Evolutionary conservation across 2,113 vertebrate species (phyloP).

Genomic region (Clarias macrocephalus): DNA sequence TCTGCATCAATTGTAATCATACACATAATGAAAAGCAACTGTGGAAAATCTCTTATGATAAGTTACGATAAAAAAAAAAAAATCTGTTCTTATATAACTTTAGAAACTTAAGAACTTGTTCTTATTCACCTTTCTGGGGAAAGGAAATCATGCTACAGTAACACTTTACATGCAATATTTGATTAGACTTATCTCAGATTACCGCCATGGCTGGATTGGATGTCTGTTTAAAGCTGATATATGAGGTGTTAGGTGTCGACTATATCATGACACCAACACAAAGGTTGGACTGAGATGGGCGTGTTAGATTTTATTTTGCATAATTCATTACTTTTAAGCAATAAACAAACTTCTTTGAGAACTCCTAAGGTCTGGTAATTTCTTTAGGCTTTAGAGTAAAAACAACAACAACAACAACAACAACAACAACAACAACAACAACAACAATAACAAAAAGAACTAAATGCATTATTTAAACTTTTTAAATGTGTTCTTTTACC

Average conservation of each 20-base stretch:
- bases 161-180: not conserved
- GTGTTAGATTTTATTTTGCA: constrained; percentile 75
- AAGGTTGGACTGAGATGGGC: constrained; percentile 46
- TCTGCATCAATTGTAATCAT: not conserved
- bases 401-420: no score
- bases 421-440: no score
- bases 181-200: not conserved
- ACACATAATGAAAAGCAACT: not conserved
- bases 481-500: not conserved
- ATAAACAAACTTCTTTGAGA: not conserved
- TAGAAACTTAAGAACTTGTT: no score
- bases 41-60: not conserved
- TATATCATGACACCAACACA: not conserved
- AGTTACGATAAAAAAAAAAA: no score
- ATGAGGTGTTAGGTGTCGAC: not conserved
- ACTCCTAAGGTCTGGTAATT: not conserved
- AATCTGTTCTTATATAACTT: not conserved
- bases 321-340: constrained; percentile 64
- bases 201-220: not conserved
- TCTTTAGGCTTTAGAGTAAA: not conserved
- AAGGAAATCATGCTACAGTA: not conserved
- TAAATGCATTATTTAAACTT: no score
- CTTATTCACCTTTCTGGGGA: not conserved
- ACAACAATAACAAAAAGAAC: no score
- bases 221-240: not conserved